Conservation (phyloP, 2,888 invertebrate genomes). For the Acanthosoma haemorrhoidale region DNA sequence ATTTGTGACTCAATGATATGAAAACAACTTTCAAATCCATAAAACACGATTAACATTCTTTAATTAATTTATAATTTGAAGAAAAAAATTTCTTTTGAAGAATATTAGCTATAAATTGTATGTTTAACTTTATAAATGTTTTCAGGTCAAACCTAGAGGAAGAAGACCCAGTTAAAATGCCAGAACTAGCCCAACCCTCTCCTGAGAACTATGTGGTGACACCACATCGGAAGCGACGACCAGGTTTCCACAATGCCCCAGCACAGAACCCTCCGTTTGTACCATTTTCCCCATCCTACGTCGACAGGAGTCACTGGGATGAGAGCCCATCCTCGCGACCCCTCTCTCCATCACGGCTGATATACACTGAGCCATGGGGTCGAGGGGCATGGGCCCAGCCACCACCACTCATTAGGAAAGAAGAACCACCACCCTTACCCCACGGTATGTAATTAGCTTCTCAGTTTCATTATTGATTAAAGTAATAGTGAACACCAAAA, state of each 20-base stretch:
- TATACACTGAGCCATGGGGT: slow-evolving; percentile 52
- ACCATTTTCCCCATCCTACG: slow-evolving; percentile 71
- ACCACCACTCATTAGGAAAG: slow-evolving; percentile 36
- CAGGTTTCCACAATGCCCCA: slow-evolving; percentile 81
- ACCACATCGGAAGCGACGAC: slow-evolving; percentile 77
- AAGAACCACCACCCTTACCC: slow-evolving; percentile 38
- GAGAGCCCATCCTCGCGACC: slow-evolving; percentile 37
- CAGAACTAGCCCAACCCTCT: slow-evolving; percentile 67
- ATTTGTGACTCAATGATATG: no score
- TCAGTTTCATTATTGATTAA: not conserved
- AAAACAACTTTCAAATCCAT: not conserved
- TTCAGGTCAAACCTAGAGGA: slow-evolving; percentile 37
- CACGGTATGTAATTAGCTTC: slow-evolving; percentile 31
- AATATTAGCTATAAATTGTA: not conserved
- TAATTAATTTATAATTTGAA: no score
- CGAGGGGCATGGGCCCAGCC: slow-evolving; percentile 48
- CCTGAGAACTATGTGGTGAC: slow-evolving; percentile 80
- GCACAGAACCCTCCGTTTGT: slow-evolving; percentile 83
- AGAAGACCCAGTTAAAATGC: slow-evolving; percentile 46
- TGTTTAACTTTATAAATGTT: not conserved
- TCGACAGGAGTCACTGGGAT: slow-evolving; percentile 44
- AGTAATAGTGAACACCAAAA: no score
- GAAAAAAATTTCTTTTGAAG: no score
- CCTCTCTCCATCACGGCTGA: slow-evolving; percentile 36
- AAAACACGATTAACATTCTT: no score